Base-by-base conservation (phyloP, 1,140 invertebrate species). In the Bursaphelenchus mucronatus region DNA sequence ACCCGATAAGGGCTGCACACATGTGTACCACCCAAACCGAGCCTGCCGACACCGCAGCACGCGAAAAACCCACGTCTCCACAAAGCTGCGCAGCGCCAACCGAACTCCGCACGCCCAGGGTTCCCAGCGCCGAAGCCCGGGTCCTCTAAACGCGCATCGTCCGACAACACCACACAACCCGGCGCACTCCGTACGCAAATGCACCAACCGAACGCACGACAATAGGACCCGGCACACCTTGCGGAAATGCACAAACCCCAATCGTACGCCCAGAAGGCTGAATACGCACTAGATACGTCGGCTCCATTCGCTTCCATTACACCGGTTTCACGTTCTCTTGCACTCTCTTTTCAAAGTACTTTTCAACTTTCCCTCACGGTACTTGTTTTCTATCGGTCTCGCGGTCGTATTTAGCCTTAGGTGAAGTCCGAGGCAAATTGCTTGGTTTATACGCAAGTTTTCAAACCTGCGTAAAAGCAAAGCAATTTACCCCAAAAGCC, bases 301-400 rank as follows among this genome's bases (percentile, higher is more conserved):
- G 30, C 30, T 30, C 30, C 30, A 30, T 30, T 30, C 2, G 30
- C 5, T 3, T 30, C 85, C 87, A 86, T 30, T 30, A 5, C 30
- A 30, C 1, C 5, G 1, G 30, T 30, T 30, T 30, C 30, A 30
- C 5, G 30, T 30, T 30, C 30, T 30, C 30, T 3, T 30, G 30
- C 30, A 30, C 30, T 30, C 30, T 30, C 30, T 30, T 30, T 30
- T 30, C 30, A 30, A 30, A 30, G 5, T 5, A 30, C 5, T 30
- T 1, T 30, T 1, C 30, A 30, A 30, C 30, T 30, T 30, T 30
- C 30, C 30, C 30, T 30, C 30, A 30, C 30, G 30, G 30, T 30
- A 30, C 30, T 90, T 89, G 88, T 90, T 88, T 85, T 87, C 88
- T 90, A 89, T n/a, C n/a, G n/a, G n/a, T n/a, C n/a, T n/a, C n/a